Percentiles rank a stretch among this genome's conserved stretches.
phyloP scores from a whole-genome alignment of 1,140 invertebrate genomes.

The Eurosta solidaginis region DNA sequence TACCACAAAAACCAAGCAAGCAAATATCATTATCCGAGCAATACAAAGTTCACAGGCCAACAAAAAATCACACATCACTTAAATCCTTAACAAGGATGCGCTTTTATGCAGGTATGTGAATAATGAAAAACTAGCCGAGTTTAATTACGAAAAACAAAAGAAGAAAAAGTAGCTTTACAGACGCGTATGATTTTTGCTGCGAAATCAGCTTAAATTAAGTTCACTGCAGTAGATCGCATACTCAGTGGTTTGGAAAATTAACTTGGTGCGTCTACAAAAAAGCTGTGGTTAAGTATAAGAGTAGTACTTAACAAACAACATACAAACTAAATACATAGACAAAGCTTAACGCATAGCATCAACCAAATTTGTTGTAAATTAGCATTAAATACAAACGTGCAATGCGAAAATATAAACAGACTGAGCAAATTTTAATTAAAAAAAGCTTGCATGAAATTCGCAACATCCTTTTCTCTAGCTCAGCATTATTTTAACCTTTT shows the following conservation, averaged over 20 bases:
- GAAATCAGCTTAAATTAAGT: slow-evolving; percentile 30
- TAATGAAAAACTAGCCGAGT: not conserved
- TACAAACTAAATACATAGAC: not conserved
- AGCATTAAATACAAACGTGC: not conserved
- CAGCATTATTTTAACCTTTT: not conserved
- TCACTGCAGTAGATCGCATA: slow-evolving; percentile 21
- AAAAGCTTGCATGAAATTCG: not conserved
- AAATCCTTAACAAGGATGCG: slow-evolving; percentile 3
- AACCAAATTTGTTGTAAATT: not conserved
- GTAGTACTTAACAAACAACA: not conserved
- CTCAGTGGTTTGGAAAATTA: slow-evolving; percentile 31
- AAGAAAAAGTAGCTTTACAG: not conserved
- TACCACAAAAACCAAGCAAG: not conserved
- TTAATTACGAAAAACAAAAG: not conserved
- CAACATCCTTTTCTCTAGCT: not conserved
- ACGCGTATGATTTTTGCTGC: not conserved
- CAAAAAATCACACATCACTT: not conserved
- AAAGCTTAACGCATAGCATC: not conserved
- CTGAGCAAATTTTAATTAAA: slow-evolving; percentile 15
- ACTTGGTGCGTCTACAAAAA: slow-evolving; percentile 8
- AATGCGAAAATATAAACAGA: slow-evolving; percentile 7
- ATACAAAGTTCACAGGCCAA: not conserved
- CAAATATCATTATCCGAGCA: not conserved
- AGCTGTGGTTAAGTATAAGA: slow-evolving; percentile 6
- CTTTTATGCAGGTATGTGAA: not conserved